phyloP scores from a whole-genome alignment of 2,888 invertebrate genomes.

The Parascotia fuliginaria region DNA sequence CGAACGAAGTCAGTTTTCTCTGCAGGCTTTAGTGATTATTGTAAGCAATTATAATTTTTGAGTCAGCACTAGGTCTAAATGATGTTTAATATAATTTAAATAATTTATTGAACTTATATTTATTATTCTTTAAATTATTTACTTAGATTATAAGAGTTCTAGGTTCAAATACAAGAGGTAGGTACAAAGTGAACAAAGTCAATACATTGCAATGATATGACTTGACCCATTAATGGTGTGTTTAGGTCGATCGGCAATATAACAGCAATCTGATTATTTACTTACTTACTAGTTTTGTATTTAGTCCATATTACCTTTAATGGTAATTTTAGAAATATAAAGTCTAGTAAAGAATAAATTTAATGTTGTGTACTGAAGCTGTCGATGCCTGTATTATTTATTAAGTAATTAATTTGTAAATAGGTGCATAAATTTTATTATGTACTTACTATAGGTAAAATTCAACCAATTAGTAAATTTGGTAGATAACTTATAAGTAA shows the following conservation, averaged over 20 bases:
- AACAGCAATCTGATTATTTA: not conserved
- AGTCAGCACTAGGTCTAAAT: conserved; percentile 38
- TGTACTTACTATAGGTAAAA: not conserved
- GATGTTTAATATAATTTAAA: conserved; percentile 21
- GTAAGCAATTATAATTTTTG: conserved; percentile 21
- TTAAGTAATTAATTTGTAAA: conserved; percentile 20
- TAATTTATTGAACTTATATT: conserved; percentile 41
- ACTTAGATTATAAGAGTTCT: conserved; percentile 31
- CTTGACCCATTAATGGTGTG: too few species aligned
- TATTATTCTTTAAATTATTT: conserved; percentile 47
- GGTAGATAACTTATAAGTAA: too few species aligned
- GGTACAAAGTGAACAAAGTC: too few species aligned
- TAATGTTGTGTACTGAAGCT: conserved; percentile 1
- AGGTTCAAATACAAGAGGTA: too few species aligned
- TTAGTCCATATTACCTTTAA: conserved; percentile 26
- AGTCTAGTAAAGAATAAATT: conserved; percentile 19
- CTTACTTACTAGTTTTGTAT: conserved; percentile 30
- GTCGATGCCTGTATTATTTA: conserved; percentile 16
- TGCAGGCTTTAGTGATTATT: conserved; percentile 8
- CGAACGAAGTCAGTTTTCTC: not conserved
- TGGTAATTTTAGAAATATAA: conserved; percentile 32
- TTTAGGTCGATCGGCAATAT: too few species aligned
- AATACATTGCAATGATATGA: too few species aligned
- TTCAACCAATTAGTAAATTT: too few species aligned
- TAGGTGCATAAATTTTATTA: conserved; percentile 14